Conservation (phyloP, 2,888 invertebrate species). For the Ophraella communa region DNA sequence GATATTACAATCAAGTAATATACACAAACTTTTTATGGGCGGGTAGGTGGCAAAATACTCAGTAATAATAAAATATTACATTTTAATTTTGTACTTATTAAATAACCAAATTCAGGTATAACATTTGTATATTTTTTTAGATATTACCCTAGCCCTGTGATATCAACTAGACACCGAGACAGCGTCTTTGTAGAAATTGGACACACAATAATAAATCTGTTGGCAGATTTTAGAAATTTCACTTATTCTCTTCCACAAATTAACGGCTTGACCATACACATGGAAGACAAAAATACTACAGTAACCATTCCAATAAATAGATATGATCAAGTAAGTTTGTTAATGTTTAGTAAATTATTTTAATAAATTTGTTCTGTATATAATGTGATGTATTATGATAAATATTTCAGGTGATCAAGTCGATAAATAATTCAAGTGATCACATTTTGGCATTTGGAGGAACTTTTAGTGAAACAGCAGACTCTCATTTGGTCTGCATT, state of each 20-base stretch:
- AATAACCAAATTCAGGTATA: no score
- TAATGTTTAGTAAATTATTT: background rate
- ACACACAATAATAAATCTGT: slow-evolving; percentile 85
- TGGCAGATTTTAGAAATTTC: slow-evolving; percentile 85
- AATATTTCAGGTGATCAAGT: slow-evolving; percentile 68
- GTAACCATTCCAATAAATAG: slow-evolving; percentile 79
- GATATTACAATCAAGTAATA: no score
- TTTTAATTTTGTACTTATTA: no score
- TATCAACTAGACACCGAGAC: slow-evolving; percentile 77
- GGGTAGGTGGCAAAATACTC: no score
- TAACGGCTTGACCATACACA: slow-evolving; percentile 78
- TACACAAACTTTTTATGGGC: no score
- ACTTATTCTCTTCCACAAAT: slow-evolving; percentile 80
- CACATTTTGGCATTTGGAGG: slow-evolving; percentile 85
- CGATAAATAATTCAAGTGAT: slow-evolving; percentile 80
- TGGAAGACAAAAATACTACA: slow-evolving; percentile 80
- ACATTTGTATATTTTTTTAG: slow-evolving; percentile 21
- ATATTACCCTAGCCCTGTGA: slow-evolving; percentile 84
- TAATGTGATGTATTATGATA: background rate
- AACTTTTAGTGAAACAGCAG: slow-evolving; percentile 79
- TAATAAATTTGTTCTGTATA: no score
- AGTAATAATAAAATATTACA: no score
- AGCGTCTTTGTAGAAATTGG: slow-evolving; percentile 86
- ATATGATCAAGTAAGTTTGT: slow-evolving; percentile 65
- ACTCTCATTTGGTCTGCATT: slow-evolving; percentile 87